Evolutionary conservation across 92 coral and sea anemone species (phyloP).

Genomic region (Phenganax marumi): DNA sequence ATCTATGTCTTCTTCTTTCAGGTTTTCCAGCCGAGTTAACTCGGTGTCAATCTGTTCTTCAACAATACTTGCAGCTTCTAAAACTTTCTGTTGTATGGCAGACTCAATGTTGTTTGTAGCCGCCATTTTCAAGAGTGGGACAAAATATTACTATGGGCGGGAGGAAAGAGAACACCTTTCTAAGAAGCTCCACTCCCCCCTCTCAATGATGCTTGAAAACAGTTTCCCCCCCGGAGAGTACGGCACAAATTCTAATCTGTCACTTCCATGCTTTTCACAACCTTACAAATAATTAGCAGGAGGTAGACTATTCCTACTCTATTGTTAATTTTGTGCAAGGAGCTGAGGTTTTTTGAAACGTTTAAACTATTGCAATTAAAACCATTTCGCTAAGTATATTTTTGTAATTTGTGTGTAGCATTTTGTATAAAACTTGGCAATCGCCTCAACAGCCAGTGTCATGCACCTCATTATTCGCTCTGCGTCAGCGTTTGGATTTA

Average conservation of each 20-base stretch:
- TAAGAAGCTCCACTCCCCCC: too few relatives aligned
- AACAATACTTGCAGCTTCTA: conserved; percentile 80
- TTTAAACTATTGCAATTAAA: not conserved
- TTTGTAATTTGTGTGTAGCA: not conserved
- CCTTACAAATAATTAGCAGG: too few relatives aligned
- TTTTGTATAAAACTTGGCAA: not conserved
- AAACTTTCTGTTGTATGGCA: conserved; percentile 71
- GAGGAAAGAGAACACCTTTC: not conserved
- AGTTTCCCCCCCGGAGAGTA: too few relatives aligned
- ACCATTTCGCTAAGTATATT: too few relatives aligned
- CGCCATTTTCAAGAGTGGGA: conserved; percentile 44
- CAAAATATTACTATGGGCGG: not conserved
- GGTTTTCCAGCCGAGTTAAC: conserved; percentile 75
- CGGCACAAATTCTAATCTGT: too few relatives aligned
- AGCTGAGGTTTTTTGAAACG: not conserved
- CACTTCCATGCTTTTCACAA: too few relatives aligned
- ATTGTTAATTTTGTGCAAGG: not conserved
- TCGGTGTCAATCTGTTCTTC: conserved; percentile 98
- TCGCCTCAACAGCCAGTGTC: conserved; percentile 4
- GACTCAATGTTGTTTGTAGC: conserved; percentile 61
- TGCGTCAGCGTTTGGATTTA: not conserved
- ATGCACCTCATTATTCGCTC: conserved; percentile 7
- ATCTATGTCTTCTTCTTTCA: conserved; percentile 88
- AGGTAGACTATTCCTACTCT: too few relatives aligned
- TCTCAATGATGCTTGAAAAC: too few relatives aligned